Percentiles rank a stretch among this genome's conserved stretches.
phyloP scores from a whole-genome alignment of 2,113 vertebrate genomes.

The Vidua macroura region DNA sequence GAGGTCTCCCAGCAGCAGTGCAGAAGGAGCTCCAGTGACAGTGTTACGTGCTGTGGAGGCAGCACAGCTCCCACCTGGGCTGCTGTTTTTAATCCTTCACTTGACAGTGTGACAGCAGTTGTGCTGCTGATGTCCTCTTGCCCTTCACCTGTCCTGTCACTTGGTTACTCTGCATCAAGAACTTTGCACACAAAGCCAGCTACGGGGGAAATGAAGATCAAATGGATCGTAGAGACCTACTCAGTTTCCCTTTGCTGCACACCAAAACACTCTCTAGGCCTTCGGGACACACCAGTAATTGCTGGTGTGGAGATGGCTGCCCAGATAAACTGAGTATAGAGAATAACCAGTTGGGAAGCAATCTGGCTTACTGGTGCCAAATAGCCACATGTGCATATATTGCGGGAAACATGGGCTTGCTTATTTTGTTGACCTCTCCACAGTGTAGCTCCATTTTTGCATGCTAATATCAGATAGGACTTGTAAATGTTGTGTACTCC shows the following conservation, averaged over 20 bases:
- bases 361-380: background rate
- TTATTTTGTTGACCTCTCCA: background rate
- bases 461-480: background rate
- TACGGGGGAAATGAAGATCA: background rate
- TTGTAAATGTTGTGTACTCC: background rate
- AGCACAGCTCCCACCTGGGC: background rate
- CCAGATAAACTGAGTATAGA: constrained; percentile 1
- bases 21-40: background rate
- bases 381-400: background rate
- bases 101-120: background rate
- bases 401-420: background rate
- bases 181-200: background rate
- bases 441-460: background rate
- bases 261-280: background rate
- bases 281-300: background rate
- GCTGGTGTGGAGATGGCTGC: background rate
- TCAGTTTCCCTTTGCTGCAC: background rate
- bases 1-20: background rate
- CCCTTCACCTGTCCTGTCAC: background rate
- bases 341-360: background rate
- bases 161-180: background rate
- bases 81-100: background rate
- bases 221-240: background rate
- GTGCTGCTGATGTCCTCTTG: background rate
- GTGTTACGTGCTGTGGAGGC: fast-evolving